These are phyloP conservation scores for Lepus timidus DNA, from an alignment of 2,113 vertebrate genomes.

Conservation along the genomic window DNA sequence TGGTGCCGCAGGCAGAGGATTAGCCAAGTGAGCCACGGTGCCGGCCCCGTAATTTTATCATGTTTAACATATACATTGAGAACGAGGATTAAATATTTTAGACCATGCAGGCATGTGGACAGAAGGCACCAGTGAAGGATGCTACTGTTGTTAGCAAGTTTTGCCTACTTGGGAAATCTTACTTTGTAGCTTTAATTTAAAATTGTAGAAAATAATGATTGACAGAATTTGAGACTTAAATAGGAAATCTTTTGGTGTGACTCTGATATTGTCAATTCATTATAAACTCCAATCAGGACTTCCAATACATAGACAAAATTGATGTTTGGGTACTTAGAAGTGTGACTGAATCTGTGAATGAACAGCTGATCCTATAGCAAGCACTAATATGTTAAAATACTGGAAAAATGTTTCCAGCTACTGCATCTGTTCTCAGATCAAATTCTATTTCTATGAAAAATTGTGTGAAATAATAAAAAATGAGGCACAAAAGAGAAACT, in stretches of 20 bases:
- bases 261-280: not conserved
- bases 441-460: slow-evolving; percentile 13
- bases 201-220: not conserved
- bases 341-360: not conserved
- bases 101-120: not conserved
- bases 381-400: not conserved
- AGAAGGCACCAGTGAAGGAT: not conserved
- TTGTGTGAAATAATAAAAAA: not conserved
- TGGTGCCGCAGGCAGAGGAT: too few relatives aligned
- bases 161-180: not conserved
- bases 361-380: not conserved
- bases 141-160: too few relatives aligned
- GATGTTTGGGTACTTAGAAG: not conserved
- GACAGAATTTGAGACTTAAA: not conserved
- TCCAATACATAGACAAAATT: not conserved
- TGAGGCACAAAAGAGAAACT: not conserved
- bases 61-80: not conserved
- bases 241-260: not conserved
- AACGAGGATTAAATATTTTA: not conserved
- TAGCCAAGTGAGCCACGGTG: too few relatives aligned
- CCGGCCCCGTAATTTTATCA: not conserved
- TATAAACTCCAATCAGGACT: not conserved
- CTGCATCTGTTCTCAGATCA: slow-evolving; percentile 37
- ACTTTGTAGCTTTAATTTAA: not conserved
- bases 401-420: not conserved